Evolutionary conservation across 2,888 invertebrate genomes (phyloP).

Genomic region (Drosophila testacea): DNA sequence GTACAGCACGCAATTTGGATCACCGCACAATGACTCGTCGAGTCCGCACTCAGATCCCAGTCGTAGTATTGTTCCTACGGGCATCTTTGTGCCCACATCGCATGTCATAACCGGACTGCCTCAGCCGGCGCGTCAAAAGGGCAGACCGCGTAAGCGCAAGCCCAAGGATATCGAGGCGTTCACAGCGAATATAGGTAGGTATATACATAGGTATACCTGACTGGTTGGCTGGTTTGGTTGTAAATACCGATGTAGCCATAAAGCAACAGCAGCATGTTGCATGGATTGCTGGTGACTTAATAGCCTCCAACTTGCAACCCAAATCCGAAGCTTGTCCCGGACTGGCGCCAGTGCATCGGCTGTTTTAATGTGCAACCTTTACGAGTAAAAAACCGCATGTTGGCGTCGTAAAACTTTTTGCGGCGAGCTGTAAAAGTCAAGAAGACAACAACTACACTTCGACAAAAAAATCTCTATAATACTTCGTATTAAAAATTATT

Average conservation of each 20-base stretch:
- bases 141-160: slow-evolving; percentile 96
- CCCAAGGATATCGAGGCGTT: slow-evolving; percentile 95
- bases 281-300: slow-evolving; percentile 37
- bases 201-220: background rate
- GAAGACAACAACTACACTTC: slow-evolving; percentile 1
- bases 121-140: slow-evolving; percentile 93
- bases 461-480: background rate
- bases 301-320: slow-evolving; percentile 13
- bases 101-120: slow-evolving; percentile 87
- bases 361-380: slow-evolving; percentile 31
- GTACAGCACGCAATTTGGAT: slow-evolving; percentile 86
- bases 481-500: too few species aligned
- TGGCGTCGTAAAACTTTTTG: slow-evolving; percentile 38
- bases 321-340: slow-evolving; percentile 3
- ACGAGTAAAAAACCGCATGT: slow-evolving; percentile 29
- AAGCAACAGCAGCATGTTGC: slow-evolving; percentile 41
- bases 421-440: slow-evolving; percentile 36
- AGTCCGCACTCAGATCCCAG: slow-evolving; percentile 85
- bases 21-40: slow-evolving; percentile 85
- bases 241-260: slow-evolving; percentile 61
- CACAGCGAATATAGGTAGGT: slow-evolving; percentile 93
- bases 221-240: slow-evolving; percentile 35
- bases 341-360: slow-evolving; percentile 49
- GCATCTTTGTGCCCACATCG: slow-evolving; percentile 86
- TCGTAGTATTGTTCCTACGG: slow-evolving; percentile 85